Evolutionary conservation across 2,888 invertebrate species (phyloP), one percentile per base, ranked within the genome.

Genomic region (Cephus runcator): DNA sequence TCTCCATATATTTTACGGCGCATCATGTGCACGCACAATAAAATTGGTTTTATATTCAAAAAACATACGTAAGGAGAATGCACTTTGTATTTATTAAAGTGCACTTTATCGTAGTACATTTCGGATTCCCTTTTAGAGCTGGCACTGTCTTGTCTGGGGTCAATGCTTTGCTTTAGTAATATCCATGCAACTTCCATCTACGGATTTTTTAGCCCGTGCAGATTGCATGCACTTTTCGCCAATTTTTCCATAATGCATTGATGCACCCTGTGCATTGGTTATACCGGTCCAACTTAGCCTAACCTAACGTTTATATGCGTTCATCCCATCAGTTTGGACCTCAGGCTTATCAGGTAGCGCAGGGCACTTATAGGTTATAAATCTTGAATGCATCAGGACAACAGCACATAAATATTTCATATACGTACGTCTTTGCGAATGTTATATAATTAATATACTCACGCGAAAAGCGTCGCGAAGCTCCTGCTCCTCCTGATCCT

Each of bases 401-500:
- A 56, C 23, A 2, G 56, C 9, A 9, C 9, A 56, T 23, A 56
- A 56, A 56, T 56, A 56, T 56, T 40, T 15, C 15, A 15, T 15
- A 40, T 40, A 15, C 40, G 4, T 56, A 56, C 23, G 2, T 56
- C 9, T 56, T 23, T 1, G 23, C 56, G 23, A 56, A 56, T 56
- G 23, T 56, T 56, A 56, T 56, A 23, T 23, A 56, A 56, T 23
- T 56, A 23, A 56, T 56, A 56, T 36, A 87, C 91, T 89, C 85
- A 97, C 97, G 82, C 97, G 93, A 92, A 97, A 97, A 11, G 97
- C 97, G 89, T 97, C 97, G 34, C 97, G 92, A 12, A 97, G 92
- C 87, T 97, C 97, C 79, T 96, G 94, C 88, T 97, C 96, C 88
- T 97, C 96, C 88, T 96, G 96, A 91, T 96, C 96, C 88, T 96